A percentile compares a stretch with the other conserved stretches of the same genome.
These are phyloP conservation scores for Sebastes miniatus DNA, from an alignment of 2,797 vertebrate genomes.

Conservation along the genomic window DNA sequence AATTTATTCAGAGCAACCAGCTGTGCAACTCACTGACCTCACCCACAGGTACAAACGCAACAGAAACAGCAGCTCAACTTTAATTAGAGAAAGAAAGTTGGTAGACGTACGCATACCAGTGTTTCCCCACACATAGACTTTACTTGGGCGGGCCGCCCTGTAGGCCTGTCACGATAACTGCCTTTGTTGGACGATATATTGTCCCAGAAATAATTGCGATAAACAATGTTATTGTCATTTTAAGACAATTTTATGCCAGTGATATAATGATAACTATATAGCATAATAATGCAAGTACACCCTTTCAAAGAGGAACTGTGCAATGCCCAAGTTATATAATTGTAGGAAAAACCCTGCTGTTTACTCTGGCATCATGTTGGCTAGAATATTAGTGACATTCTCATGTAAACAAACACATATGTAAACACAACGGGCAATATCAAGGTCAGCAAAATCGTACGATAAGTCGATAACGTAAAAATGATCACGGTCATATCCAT, in stretches of 20 bases:
- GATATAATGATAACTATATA: not conserved
- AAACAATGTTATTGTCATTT: not conserved
- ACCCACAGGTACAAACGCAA: slow-evolving; percentile 1
- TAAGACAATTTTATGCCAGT: not conserved
- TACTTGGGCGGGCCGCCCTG: not conserved
- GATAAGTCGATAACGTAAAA: too few relatives aligned
- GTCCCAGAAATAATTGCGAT: not conserved
- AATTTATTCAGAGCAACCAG: slow-evolving; percentile 9
- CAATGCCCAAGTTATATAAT: too few relatives aligned
- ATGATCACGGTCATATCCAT: too few relatives aligned
- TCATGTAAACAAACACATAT: not conserved
- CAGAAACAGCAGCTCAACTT: not conserved
- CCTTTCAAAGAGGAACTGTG: not conserved
- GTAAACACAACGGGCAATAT: not conserved
- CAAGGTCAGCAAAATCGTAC: not conserved
- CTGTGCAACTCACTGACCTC: slow-evolving; percentile 23
- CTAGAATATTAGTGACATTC: too few relatives aligned
- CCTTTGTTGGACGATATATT: not conserved
- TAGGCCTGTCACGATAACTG: not conserved
- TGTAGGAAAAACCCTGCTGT: too few relatives aligned
- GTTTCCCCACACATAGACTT: too few relatives aligned
- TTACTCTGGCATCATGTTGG: too few relatives aligned
- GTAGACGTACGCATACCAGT: not conserved
- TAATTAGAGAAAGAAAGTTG: not conserved
- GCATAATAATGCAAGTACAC: not conserved